Evolutionary conservation across 2,888 invertebrate species (phyloP).

Genomic region (Bruchidius siliquastri): DNA sequence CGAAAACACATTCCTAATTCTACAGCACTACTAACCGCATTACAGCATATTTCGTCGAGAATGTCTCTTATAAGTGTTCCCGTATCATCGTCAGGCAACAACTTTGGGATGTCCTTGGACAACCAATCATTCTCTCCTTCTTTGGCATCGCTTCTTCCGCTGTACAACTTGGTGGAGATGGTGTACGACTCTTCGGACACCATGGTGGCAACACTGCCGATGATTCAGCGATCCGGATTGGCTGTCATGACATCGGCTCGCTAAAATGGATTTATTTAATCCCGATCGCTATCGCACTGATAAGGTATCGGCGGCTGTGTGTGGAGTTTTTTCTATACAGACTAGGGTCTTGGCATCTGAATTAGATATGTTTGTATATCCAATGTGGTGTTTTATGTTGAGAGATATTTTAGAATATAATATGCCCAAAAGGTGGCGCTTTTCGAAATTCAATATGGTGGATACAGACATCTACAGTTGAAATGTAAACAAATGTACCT

Average conservation of each 20-base stretch:
- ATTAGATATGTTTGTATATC: background rate
- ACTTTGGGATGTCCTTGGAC: conserved; percentile 22
- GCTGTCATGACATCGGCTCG: background rate
- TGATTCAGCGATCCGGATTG: background rate
- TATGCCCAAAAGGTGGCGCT: too few species aligned
- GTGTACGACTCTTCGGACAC: conserved; percentile 24
- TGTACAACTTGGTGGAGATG: conserved; percentile 15
- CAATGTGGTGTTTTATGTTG: background rate
- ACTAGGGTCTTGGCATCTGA: background rate
- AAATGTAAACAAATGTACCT: too few species aligned
- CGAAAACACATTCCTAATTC: background rate
- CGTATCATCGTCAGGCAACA: conserved; percentile 19
- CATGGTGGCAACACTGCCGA: conserved; percentile 17
- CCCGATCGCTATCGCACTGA: background rate
- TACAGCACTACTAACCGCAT: conserved; percentile 14
- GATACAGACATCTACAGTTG: too few species aligned
- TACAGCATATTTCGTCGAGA: conserved; percentile 26
- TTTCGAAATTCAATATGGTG: too few species aligned
- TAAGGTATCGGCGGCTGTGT: background rate
- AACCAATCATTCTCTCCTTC: conserved; percentile 21
- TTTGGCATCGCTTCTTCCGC: conserved; percentile 6
- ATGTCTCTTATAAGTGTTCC: conserved; percentile 20
- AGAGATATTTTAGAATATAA: too few species aligned
- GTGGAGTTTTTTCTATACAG: background rate
- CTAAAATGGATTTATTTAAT: background rate